Conservation (phyloP, 2,113 vertebrate species). For the Phalacrocorax carbo region DNA sequence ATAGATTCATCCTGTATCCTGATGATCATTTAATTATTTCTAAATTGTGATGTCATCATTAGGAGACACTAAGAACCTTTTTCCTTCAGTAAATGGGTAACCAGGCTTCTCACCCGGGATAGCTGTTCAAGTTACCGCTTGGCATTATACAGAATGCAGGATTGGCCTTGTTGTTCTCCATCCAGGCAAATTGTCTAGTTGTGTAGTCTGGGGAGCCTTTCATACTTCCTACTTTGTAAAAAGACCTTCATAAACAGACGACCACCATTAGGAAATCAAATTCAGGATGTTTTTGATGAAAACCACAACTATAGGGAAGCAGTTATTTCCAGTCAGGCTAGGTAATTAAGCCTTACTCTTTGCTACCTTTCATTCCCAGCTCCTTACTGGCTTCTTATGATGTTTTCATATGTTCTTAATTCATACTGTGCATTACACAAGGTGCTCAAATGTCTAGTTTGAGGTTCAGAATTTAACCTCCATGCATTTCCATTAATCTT, state of each 20-base stretch:
- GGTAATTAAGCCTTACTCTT: not conserved
- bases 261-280: not conserved
- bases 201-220: not conserved
- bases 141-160: not conserved
- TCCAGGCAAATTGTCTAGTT: not conserved
- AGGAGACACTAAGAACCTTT: not conserved
- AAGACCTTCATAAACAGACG: not conserved
- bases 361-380: not conserved
- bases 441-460: not conserved
- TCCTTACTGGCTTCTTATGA: not conserved
- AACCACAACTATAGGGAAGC: not conserved
- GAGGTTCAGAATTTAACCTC: not conserved
- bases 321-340: not conserved
- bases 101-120: not conserved
- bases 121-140: not conserved
- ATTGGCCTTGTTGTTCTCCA: not conserved
- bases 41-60: not conserved
- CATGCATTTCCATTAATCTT: not conserved
- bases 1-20: not conserved
- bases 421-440: not conserved
- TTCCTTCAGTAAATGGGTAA: not conserved
- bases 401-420: not conserved
- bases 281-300: not conserved
- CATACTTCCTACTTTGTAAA: not conserved
- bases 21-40: not conserved